Conservation (phyloP, 2,797 vertebrate species). For the Chloroceryle inda region DNA sequence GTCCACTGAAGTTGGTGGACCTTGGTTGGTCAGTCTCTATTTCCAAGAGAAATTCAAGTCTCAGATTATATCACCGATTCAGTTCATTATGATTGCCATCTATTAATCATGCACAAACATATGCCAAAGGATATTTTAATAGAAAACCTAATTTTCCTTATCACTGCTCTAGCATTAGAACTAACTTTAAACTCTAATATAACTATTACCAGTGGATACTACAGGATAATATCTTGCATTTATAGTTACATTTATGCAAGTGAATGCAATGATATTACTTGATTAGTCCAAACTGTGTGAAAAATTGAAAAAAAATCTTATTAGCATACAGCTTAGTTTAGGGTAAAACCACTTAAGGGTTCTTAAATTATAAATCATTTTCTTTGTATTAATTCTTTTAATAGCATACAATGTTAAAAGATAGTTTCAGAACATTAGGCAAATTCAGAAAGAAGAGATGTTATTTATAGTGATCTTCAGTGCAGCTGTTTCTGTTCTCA, state of each 20-base stretch:
- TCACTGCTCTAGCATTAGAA: constrained; percentile 1
- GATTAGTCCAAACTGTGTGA: constrained; percentile 31
- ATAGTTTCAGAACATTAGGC: not conserved
- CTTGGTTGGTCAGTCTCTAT: not conserved
- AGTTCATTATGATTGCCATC: not conserved
- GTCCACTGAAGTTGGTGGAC: not conserved
- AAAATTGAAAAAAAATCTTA: constrained; percentile 38
- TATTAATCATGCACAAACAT: not conserved
- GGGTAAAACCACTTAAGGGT: constrained; percentile 10
- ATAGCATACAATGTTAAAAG: not conserved
- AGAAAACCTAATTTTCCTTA: constrained; percentile 21
- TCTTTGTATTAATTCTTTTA: constrained; percentile 28
- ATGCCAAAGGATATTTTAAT: not conserved
- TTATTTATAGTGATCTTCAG: not conserved
- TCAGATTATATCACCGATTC: not conserved
- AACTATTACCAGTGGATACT: not conserved
- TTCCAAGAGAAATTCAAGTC: not conserved
- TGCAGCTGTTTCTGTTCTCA: not conserved
- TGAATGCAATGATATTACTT: constrained; percentile 40
- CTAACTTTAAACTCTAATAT: constrained; percentile 14
- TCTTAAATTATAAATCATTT: constrained; percentile 33
- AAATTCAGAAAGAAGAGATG: not conserved
- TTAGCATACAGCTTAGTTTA: constrained; percentile 7
- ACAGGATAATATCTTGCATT: not conserved
- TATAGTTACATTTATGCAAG: constrained; percentile 42